Conservation (phyloP, 2,888 invertebrate species). For the Drosophila limbata region DNA sequence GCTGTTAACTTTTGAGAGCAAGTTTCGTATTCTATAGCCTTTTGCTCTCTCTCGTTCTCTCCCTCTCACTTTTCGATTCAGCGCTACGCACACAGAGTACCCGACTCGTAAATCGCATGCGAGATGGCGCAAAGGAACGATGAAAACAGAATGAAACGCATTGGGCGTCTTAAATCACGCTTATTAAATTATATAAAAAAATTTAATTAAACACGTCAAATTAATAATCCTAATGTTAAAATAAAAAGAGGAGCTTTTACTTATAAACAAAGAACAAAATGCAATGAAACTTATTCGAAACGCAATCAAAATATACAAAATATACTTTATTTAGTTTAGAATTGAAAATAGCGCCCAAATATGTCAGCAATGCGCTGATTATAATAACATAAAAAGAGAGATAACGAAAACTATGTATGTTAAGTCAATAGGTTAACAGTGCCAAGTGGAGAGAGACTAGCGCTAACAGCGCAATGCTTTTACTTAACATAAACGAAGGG, state of each 20-base stretch:
- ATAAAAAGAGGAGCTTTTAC: no score
- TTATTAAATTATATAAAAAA: no score
- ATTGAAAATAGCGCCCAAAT: constrained; percentile 32
- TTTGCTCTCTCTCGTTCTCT: constrained; percentile 26
- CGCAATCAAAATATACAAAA: not conserved
- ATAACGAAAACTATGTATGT: constrained; percentile 4
- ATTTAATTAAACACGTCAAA: no score
- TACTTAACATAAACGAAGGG: constrained; percentile 13
- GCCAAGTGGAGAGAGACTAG: constrained; percentile 1
- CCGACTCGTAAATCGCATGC: constrained; percentile 46
- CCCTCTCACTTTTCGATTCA: constrained; percentile 38
- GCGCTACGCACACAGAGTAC: constrained; percentile 12
- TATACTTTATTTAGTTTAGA: not conserved
- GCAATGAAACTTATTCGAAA: no score
- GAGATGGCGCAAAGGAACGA: constrained; percentile 16
- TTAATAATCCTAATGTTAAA: no score
- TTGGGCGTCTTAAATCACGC: not conserved
- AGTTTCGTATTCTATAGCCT: constrained; percentile 37
- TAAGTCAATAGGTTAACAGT: constrained; percentile 34
- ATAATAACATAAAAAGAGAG: constrained; percentile 21
- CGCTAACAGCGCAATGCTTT: constrained; percentile 9
- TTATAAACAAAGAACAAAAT: not conserved
- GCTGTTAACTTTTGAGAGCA: constrained; percentile 47
- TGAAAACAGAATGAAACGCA: not conserved
- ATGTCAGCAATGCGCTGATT: constrained; percentile 26